Conservation (phyloP, 1,140 invertebrate species). For the Marisa cornuarietis region DNA sequence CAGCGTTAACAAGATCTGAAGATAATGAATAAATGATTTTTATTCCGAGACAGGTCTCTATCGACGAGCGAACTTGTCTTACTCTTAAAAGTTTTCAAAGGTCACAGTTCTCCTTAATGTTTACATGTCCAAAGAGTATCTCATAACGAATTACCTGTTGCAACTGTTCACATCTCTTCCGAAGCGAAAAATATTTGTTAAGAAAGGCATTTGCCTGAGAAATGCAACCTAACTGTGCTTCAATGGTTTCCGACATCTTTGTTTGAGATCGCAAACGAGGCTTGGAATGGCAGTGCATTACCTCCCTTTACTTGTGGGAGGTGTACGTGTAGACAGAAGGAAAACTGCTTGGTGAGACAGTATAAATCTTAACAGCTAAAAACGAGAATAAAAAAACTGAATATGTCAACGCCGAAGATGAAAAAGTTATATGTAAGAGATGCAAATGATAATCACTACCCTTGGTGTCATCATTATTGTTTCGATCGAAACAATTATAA, state of each 20-base stretch:
- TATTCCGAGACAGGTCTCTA: neutral
- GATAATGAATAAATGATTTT: neutral
- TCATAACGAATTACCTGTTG: constrained; percentile 41
- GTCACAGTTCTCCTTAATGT: neutral
- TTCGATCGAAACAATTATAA: too few relatives aligned
- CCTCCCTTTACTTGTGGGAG: neutral
- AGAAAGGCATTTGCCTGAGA: constrained; percentile 48
- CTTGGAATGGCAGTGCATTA: neutral
- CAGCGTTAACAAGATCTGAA: neutral
- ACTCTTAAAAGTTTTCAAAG: neutral
- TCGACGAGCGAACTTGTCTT: neutral
- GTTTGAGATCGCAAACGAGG: neutral
- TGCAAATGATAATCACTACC: too few relatives aligned
- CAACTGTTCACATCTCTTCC: constrained; percentile 53
- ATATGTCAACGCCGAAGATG: neutral
- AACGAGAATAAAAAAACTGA: too few relatives aligned
- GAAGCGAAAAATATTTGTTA: constrained; percentile 50
- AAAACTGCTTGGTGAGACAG: neutral
- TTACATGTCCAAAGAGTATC: neutral
- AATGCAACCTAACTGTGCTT: constrained; percentile 40
- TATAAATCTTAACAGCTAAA: neutral
- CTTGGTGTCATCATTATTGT: too few relatives aligned
- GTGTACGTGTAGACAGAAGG: too few relatives aligned
- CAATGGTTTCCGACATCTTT: constrained; percentile 29
- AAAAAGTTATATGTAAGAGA: neutral